Evolutionary conservation across 2,113 vertebrate species (phyloP), one percentile per base, ranked within the genome.

Genomic region (Larimichthys crocea): DNA sequence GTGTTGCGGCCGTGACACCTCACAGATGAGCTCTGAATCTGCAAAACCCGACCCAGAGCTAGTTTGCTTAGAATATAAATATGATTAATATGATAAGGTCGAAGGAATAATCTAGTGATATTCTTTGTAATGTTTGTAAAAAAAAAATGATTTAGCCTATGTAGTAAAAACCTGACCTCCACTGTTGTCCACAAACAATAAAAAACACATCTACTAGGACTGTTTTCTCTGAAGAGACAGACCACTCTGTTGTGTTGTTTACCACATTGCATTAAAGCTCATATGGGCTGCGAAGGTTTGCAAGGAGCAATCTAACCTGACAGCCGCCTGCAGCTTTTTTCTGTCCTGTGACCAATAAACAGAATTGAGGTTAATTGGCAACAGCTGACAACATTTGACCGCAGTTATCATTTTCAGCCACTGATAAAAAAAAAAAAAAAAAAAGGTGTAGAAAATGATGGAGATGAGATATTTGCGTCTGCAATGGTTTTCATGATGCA

Each of bases 281-380:
- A 57, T 63, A 40, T 63, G 53, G 35, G 3, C 10, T 19, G 2
- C 55, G 48, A 15, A 3, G 14, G 29, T n/a, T 29, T 62, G 20
- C 56, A 42, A 56, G 50, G 40, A 26, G 24, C 12, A 15, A 20
- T 56, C 17, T 4, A 42, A 50, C 2, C 44, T 56, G 50, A 80
- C 48, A 46, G 24, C 26, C 53, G 67, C 52, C 24, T 11, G 0
- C 20, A 64, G 60, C 35, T 59, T 59, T 24, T 16, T 29, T 77
- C 29, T 15, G 53, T 65, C 73, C 65, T 71, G 11, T 44, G 20
- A 56, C n/a, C 10, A 35, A 50, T n/a, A 65, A 42, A 64, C 26
- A 60, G 2, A 26, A 77, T 74, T 19, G 9, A 68, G 62, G 17
- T 53, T 73, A 76, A 81, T 17, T 46, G 73, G 17, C 62, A 22